Evolutionary conservation across 2,888 invertebrate species (phyloP).

Genomic region (Nephrocerus scutellatus): DNA sequence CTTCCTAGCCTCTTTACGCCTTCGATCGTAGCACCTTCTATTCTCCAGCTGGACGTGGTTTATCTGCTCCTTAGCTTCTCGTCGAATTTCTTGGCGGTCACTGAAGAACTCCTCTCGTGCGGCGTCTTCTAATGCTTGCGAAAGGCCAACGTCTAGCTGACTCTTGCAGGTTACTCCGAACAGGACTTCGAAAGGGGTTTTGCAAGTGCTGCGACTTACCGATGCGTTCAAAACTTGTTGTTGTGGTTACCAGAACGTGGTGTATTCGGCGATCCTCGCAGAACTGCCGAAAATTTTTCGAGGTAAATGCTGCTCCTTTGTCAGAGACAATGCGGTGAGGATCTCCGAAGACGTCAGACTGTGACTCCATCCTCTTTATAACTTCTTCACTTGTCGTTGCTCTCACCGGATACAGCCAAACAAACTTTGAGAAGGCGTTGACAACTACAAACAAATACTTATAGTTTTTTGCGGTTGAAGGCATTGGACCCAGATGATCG

Average conservation of each 20-base stretch:
- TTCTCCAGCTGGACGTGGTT: too few relatives aligned
- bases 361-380: conserved; percentile 28
- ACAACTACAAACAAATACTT: conserved; percentile 34
- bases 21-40: too few relatives aligned
- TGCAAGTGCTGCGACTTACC: too few relatives aligned
- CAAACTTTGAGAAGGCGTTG: conserved; percentile 39
- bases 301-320: conserved; percentile 31
- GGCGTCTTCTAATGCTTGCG: too few relatives aligned
- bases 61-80: too few relatives aligned
- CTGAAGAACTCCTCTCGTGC: too few relatives aligned
- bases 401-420: conserved; percentile 38
- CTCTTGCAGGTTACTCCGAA: too few relatives aligned
- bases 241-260: conserved; percentile 24
- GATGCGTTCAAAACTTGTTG: too few relatives aligned
- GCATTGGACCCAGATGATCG: conserved; percentile 39
- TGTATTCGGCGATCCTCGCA: conserved; percentile 34
- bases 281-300: conserved; percentile 31
- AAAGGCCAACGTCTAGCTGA: too few relatives aligned
- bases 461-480: conserved; percentile 26
- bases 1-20: too few relatives aligned
- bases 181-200: too few relatives aligned
- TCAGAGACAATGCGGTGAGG: conserved; percentile 36
- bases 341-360: conserved; percentile 38
- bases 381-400: conserved; percentile 31
- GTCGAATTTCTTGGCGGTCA: too few relatives aligned